Evolutionary conservation across 2,888 invertebrate species (phyloP).

Genomic region (Andrena fulva): DNA sequence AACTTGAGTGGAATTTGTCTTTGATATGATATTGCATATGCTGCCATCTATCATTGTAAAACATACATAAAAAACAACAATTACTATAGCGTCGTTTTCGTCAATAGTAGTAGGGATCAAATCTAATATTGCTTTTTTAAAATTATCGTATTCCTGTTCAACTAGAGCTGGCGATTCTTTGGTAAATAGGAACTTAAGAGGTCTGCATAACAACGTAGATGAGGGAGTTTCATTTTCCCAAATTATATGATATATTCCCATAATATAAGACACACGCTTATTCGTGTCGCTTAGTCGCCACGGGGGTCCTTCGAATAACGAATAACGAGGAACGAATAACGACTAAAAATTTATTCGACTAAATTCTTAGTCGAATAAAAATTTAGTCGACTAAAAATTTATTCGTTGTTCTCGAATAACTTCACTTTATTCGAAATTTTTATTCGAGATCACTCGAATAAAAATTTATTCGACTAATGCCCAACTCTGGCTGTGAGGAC

Average conservation of each 20-base stretch:
- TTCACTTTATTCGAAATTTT: too few relatives aligned
- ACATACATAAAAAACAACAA: not conserved
- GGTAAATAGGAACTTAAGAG: not conserved
- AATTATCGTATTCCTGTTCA: not conserved
- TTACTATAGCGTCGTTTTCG: not conserved
- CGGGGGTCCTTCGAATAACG: too few relatives aligned
- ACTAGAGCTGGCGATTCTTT: not conserved
- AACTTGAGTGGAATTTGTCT: not conserved
- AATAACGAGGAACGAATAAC: too few relatives aligned
- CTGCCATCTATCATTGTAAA: slow-evolving; percentile 1
- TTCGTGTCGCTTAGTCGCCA: too few relatives aligned
- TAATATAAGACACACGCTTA: too few relatives aligned
- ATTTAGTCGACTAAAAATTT: too few relatives aligned
- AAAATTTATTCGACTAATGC: too few relatives aligned
- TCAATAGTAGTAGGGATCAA: not conserved
- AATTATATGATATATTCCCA: not conserved
- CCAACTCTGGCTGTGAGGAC: too few relatives aligned
- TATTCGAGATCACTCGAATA: too few relatives aligned
- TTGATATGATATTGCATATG: not conserved
- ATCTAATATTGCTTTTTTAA: not conserved
- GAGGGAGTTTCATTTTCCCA: not conserved
- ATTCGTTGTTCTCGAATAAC: too few relatives aligned
- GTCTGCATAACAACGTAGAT: not conserved
- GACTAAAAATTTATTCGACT: too few relatives aligned
- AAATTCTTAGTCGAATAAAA: too few relatives aligned